phyloP scores from a whole-genome alignment of 2,888 invertebrate species.

The Fragum fragum region DNA sequence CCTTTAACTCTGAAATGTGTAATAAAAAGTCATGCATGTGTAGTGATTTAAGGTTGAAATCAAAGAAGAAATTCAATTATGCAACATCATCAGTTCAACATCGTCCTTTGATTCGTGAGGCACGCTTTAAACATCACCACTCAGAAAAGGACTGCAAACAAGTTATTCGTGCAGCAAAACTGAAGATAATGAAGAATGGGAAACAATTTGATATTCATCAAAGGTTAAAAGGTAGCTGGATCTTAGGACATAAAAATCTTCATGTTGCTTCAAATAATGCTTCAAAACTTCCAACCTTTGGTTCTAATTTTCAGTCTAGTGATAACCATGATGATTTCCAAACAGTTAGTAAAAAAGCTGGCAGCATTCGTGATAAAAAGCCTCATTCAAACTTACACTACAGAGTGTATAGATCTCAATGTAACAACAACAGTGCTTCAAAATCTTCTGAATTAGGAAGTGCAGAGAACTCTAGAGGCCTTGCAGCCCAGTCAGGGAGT shows the following conservation, averaged over 20 bases:
- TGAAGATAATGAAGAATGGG: constrained; percentile 73
- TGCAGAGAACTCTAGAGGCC: background rate
- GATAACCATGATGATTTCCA: constrained; percentile 14
- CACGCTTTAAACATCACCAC: constrained; percentile 78
- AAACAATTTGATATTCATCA: constrained; percentile 57
- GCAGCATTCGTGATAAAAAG: background rate
- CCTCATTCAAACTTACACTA: background rate
- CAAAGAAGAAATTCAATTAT: constrained; percentile 73
- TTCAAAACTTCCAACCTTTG: constrained; percentile 49
- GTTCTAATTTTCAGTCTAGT: constrained; percentile 37
- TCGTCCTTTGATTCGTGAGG: constrained; percentile 74
- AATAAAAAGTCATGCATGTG: constrained; percentile 72
- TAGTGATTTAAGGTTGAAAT: constrained; percentile 57
- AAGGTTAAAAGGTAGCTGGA: constrained; percentile 23
- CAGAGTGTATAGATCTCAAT: background rate
- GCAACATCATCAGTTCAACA: constrained; percentile 68
- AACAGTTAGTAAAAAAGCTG: constrained; percentile 10
- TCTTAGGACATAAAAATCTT: constrained; percentile 31
- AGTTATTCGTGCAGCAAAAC: constrained; percentile 77
- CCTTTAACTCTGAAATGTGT: constrained; percentile 73
- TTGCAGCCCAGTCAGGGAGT: constrained; percentile 1
- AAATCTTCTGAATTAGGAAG: background rate
- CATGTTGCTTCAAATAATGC: constrained; percentile 20
- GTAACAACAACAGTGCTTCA: background rate
- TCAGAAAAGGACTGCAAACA: constrained; percentile 80